Base-by-base conservation (phyloP, 2,888 invertebrate genomes). In the Lepidochrysops patricia region DNA sequence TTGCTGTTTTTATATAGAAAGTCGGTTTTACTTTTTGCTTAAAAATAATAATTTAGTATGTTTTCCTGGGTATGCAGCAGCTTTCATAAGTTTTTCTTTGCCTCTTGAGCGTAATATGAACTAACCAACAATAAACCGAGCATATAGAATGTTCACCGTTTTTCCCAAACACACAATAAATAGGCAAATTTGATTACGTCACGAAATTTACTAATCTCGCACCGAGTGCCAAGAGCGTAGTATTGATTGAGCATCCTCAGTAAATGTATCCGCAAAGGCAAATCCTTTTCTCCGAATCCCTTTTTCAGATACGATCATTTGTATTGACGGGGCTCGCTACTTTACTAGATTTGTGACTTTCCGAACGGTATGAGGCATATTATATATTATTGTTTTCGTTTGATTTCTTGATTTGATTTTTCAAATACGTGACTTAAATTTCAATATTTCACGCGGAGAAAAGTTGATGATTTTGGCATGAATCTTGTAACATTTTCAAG, bases 321-420 rank as follows among this genome's bases (percentile, higher is more conserved):
- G 32, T 54, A 54, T 32, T 54, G 54, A 54, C 54, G 54, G 54
- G 54, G 29, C 54, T 54, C 29, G 52, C 27, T 15, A 54, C 54
- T 54, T 54, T 54, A 54, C 54, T 54, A 54, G 54, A 54, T 54
- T 54, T 54, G 54, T 32, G 54, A 54, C 7, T 54, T 32, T 54
- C 54, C 54, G 54, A 52, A 52, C 32, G 13, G 15, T 27, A 26
- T 52, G 27, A 54, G 29, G 19, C 54, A 23, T 32, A 32, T 29
- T 15, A 15, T 29, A 9, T 29, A 29, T n/a, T n/a, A n/a, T 54
- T 54, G 32, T 54, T 29, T 32, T 54, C 29, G 13, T 19, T 54
- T 54, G 54, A 32, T 19, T 52, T 29, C 29, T 13, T 54, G 2
- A 13, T 26, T 15, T 27, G 27, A 15, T 27, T 52, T 52, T 27